phyloP scores from a whole-genome alignment of 2,797 vertebrate genomes.

The Megaceryle alcyon region DNA sequence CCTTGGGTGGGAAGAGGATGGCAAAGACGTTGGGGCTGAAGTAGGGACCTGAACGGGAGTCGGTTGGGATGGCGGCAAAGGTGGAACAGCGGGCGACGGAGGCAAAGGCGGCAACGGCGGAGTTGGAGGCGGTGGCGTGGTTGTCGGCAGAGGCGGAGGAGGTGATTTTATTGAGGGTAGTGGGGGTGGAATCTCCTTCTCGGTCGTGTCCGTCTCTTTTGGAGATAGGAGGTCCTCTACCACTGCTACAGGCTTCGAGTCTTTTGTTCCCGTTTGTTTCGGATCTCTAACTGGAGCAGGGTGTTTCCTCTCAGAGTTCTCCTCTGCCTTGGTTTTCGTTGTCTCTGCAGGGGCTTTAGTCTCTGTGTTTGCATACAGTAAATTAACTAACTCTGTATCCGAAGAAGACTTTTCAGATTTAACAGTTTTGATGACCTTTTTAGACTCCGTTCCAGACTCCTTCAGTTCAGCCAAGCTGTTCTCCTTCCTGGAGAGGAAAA shows the following conservation, averaged over 20 bases:
- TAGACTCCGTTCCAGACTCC: constrained; percentile 72
- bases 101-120: constrained; percentile 81
- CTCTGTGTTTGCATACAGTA: constrained; percentile 62
- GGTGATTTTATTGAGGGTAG: constrained; percentile 75
- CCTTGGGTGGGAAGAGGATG: constrained; percentile 76
- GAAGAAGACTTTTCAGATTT: constrained; percentile 77
- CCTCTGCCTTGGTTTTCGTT: constrained; percentile 72
- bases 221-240: constrained; percentile 77
- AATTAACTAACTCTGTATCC: constrained; percentile 70
- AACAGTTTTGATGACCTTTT: constrained; percentile 74
- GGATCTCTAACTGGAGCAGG: constrained; percentile 66
- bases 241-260: constrained; percentile 66
- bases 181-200: constrained; percentile 77
- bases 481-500: constrained; percentile 78
- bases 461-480: constrained; percentile 77
- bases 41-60: constrained; percentile 64
- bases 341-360: constrained; percentile 72
- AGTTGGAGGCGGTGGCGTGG: constrained; percentile 79
- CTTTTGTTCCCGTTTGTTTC: constrained; percentile 76
- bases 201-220: constrained; percentile 73
- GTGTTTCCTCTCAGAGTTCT: constrained; percentile 77
- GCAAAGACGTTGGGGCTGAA: constrained; percentile 70
- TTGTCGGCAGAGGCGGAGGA: constrained; percentile 76
- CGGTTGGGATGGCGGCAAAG: constrained; percentile 76
- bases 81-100: constrained; percentile 76